Conservation (phyloP, 2,888 invertebrate genomes). For the Pherbina coryleti region DNA sequence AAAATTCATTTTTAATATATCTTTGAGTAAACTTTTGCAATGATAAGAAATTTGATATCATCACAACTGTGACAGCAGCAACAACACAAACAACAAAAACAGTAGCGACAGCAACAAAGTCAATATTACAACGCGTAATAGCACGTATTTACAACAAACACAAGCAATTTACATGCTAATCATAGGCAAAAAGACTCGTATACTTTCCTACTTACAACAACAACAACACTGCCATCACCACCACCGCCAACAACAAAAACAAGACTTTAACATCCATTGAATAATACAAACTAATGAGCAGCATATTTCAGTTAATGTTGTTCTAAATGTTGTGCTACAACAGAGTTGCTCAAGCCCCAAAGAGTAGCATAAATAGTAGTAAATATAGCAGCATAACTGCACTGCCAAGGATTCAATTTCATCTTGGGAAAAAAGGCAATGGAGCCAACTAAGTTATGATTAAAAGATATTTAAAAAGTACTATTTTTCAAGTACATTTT, state of each 20-base stretch:
- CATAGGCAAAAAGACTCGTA: neutral
- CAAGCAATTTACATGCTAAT: slow-evolving; percentile 33
- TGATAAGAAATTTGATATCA: neutral
- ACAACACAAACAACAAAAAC: slow-evolving; percentile 11
- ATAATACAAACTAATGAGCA: slow-evolving; percentile 32
- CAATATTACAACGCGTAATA: neutral
- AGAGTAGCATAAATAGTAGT: neutral
- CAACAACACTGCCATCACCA: neutral
- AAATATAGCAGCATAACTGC: neutral
- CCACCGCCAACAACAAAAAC: neutral
- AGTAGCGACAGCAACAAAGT: neutral
- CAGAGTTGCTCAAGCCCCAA: neutral
- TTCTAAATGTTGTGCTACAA: neutral
- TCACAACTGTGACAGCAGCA: neutral
- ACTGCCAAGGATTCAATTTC: too few species aligned
- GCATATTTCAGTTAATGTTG: slow-evolving; percentile 19
- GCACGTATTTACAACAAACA: slow-evolving; percentile 19
- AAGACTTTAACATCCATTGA: neutral
- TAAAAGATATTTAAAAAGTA: too few species aligned
- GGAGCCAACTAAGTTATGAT: too few species aligned
- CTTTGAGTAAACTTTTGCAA: too few species aligned
- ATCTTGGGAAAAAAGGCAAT: too few species aligned
- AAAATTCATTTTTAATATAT: too few species aligned
- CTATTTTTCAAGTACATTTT: too few species aligned
- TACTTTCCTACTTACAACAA: neutral